phyloP scores from a whole-genome alignment of 2,797 vertebrate genomes.

The Synanceia verrucosa region DNA sequence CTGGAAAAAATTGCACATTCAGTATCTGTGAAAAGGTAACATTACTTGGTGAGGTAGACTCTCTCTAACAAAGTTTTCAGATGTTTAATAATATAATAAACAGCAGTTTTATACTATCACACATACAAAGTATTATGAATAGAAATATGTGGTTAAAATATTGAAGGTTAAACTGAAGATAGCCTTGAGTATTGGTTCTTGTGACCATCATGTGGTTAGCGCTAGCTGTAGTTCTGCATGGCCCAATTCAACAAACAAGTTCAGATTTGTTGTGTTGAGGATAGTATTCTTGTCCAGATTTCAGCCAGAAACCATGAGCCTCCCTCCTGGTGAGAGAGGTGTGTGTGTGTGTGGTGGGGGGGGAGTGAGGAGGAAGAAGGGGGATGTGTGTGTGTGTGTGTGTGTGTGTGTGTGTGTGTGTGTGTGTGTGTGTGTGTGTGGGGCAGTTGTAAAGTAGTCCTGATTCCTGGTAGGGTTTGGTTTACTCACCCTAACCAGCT shows the following conservation, averaged over 20 bases:
- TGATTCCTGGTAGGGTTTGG: conserved; percentile 57
- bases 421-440: conserved; percentile 48
- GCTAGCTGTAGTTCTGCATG: conserved; percentile 16
- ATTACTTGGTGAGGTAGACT: conserved; percentile 24
- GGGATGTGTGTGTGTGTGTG: conserved; percentile 63
- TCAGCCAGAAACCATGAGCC: conserved; percentile 64
- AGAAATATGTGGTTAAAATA: conserved; percentile 20
- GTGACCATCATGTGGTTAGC: conserved; percentile 35
- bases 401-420: conserved; percentile 46
- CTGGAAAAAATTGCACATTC: conserved; percentile 88
- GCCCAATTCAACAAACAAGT: not conserved
- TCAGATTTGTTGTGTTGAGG: conserved; percentile 41
- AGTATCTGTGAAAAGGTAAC: conserved; percentile 86
- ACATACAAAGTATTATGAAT: not conserved
- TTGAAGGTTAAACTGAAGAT: conserved; percentile 8
- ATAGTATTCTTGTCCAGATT: conserved; percentile 71
- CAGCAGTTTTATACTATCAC: not conserved
- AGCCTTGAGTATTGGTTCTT: conserved; percentile 34
- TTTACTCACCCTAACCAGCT: conserved; percentile 50
- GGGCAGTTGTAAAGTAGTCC: conserved; percentile 50
- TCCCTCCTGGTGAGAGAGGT: conserved; percentile 76
- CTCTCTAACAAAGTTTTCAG: conserved; percentile 11
- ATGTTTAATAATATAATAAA: conserved; percentile 2
- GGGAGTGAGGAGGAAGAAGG: conserved; percentile 62
- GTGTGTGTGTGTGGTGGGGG: conserved; percentile 64